These are phyloP conservation scores for Drosophila nannoptera DNA, from an alignment of 1,140 invertebrate genomes.

Conservation along the genomic window DNA sequence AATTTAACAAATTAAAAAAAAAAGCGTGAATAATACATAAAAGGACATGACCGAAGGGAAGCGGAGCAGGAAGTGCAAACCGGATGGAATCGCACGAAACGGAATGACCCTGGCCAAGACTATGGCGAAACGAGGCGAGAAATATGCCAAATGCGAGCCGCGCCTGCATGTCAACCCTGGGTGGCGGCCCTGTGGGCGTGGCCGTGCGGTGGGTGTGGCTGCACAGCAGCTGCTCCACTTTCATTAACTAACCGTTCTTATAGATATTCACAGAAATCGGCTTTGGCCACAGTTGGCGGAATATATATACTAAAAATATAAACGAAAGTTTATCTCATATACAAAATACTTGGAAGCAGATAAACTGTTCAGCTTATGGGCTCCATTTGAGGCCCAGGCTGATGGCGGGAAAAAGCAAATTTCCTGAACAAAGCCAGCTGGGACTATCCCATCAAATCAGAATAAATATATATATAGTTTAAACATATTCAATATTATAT, in stretches of 20 bases:
- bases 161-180: neutral
- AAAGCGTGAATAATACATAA: no score
- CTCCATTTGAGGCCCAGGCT: no score
- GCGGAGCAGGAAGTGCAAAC: constrained; percentile 41
- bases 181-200: no score
- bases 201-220: no score
- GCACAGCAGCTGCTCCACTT: neutral
- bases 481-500: no score
- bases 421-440: neutral
- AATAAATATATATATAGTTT: no score
- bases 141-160: constrained; percentile 39
- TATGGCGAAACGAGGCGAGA: constrained; percentile 41
- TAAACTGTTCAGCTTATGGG: neutral
- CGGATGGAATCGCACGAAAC: constrained; percentile 47
- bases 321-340: no score
- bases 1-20: constrained; percentile 75
- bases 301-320: no score
- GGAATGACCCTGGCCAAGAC: constrained; percentile 53
- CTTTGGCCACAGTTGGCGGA: no score
- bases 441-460: no score
- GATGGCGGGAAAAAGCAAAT: no score
- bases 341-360: neutral
- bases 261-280: neutral
- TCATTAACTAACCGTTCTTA: constrained; percentile 8
- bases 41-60: neutral